A percentile compares a stretch with the other conserved stretches of the same genome.
Conservation (phyloP, 2,113 vertebrate species). For the Eublepharis macularius region DNA sequence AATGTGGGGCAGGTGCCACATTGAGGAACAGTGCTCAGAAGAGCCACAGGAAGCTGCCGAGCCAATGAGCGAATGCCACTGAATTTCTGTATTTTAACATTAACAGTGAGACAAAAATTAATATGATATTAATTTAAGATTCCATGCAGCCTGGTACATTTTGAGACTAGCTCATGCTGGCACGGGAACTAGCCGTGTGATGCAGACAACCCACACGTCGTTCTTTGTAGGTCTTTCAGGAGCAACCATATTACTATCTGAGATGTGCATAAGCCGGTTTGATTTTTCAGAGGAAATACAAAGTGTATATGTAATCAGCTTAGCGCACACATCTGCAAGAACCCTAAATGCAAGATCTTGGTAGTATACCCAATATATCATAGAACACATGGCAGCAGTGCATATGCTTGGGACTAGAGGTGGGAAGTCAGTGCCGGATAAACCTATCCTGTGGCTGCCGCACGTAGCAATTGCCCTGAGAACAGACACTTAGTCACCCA, state of each 20-base stretch:
- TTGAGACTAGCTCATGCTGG: not conserved
- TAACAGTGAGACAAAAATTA: not conserved
- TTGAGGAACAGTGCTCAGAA: no score
- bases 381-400: not conserved
- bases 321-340: no score
- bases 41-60: no score
- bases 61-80: no score
- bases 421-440: not conserved
- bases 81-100: not conserved
- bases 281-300: no score
- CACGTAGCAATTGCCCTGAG: not conserved
- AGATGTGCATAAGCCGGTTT: not conserved
- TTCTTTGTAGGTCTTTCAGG: not conserved
- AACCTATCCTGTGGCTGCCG: not conserved
- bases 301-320: no score
- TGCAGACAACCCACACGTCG: not conserved
- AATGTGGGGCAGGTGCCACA: no score
- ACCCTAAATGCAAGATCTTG: not conserved
- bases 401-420: not conserved
- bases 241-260: not conserved
- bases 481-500: not conserved
- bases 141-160: not conserved
- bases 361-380: not conserved
- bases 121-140: not conserved
- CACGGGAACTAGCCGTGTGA: not conserved